A percentile compares a stretch with the other conserved stretches of the same genome.
These are phyloP conservation scores for Crocallis elinguaria DNA, from an alignment of 2,888 invertebrate species.

Conservation along the genomic window DNA sequence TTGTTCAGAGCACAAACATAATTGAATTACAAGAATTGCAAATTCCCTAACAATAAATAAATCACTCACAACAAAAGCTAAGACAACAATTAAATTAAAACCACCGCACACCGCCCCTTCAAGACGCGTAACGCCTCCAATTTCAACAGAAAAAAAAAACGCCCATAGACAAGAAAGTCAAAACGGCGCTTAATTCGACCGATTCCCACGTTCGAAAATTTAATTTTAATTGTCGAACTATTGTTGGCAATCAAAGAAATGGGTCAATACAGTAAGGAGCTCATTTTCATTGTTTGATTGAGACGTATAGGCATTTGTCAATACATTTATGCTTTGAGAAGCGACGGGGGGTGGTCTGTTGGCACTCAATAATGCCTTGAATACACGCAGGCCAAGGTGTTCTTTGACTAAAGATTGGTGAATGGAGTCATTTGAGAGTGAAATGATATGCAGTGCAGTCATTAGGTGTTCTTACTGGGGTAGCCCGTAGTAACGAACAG, in stretches of 20 bases:
- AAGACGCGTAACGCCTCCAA: conserved; percentile 53
- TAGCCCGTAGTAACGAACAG: neutral
- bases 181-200: conserved; percentile 71
- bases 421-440: conserved; percentile 72
- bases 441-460: conserved; percentile 82
- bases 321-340: conserved; percentile 64
- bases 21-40: conserved; percentile 30
- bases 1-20: conserved; percentile 19
- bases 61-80: conserved; percentile 47
- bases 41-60: conserved; percentile 33
- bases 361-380: conserved; percentile 57
- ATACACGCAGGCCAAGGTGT: conserved; percentile 36
- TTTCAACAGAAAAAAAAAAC: conserved; percentile 56
- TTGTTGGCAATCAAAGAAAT: conserved; percentile 78
- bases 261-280: conserved; percentile 77
- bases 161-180: conserved; percentile 70
- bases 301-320: conserved; percentile 82
- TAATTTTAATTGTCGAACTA: conserved; percentile 79
- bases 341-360: conserved; percentile 62
- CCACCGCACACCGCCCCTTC: conserved; percentile 61
- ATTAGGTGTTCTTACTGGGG: conserved; percentile 66
- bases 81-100: conserved; percentile 58
- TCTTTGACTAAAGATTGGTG: conserved; percentile 48
- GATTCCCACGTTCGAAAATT: conserved; percentile 80
- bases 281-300: conserved; percentile 76